Evolutionary conservation across 2,888 invertebrate species (phyloP), one percentile per base, ranked within the genome.

Genomic region (Orthonychiurus folsomi): DNA sequence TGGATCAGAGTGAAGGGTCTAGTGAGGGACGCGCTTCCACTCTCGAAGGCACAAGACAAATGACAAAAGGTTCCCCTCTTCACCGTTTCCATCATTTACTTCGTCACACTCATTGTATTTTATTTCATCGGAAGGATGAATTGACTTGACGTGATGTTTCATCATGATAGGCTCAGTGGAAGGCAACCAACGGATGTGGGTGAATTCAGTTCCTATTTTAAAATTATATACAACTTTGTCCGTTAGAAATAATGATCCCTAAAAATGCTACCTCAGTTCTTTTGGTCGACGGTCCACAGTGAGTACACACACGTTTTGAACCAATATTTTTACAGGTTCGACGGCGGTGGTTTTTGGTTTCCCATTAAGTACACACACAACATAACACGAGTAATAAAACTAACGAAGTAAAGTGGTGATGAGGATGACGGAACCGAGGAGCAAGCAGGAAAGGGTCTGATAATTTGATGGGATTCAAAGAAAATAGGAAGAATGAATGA

Each of bases 131-230:
- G 15, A 37, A 37, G 37, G 15, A 37, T 37, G n/a, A n/a, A 37
- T 37, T 37, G 37, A 37, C 37, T 37, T 37, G 37, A 37, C 37
- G 37, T 37, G 37, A 37, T 37, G 37, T 37, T 37, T 37, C 37
- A 37, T 37, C 37, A 37, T 37, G n/a, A n/a, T n/a, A n/a, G n/a
- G n/a, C n/a, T n/a, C n/a, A n/a, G n/a, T n/a, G n/a, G n/a, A n/a
- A n/a, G n/a, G n/a, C n/a, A n/a, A n/a, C 15, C 15, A 37, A 37
- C 15, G 37, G 37, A 37, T 37, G 37, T 37, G 37, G 37, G 37
- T 37, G 37, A 37, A 37, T 37, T 37, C 37, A 37, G 37, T 37
- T 37, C 37, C 37, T 37, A 37, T 37, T 37, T 37, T 37, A 37
- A 9, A 37, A 37, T 9, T 37, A n/a, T 37, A 37, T 37, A 37